These are phyloP conservation scores for Fragum whitleyi DNA, from an alignment of 2,888 invertebrate genomes.

Conservation along the genomic window DNA sequence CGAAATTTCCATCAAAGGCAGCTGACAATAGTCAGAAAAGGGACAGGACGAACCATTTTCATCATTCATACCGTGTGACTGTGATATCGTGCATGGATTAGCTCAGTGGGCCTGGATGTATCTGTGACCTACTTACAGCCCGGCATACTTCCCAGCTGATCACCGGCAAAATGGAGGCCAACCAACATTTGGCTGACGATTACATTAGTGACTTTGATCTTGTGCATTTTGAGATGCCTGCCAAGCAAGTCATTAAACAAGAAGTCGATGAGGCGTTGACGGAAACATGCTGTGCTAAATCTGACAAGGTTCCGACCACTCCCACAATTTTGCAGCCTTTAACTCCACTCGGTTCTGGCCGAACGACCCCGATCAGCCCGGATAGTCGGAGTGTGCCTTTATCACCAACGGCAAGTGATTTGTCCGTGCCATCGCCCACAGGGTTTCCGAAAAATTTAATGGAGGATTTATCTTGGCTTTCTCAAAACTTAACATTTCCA, in stretches of 20 bases:
- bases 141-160: slow-evolving; percentile 71
- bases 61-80: slow-evolving; percentile 2
- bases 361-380: slow-evolving; percentile 68
- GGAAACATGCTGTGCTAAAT: slow-evolving; percentile 67
- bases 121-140: slow-evolving; percentile 62
- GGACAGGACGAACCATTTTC: neutral
- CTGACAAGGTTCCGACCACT: slow-evolving; percentile 40
- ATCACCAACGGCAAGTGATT: slow-evolving; percentile 70
- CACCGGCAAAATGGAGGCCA: slow-evolving; percentile 71
- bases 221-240: slow-evolving; percentile 76
- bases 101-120: slow-evolving; percentile 16
- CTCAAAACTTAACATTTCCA: slow-evolving; percentile 70
- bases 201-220: slow-evolving; percentile 81
- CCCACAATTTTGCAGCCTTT: slow-evolving; percentile 57
- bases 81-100: slow-evolving; percentile 13
- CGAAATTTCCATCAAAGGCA: slow-evolving; percentile 41
- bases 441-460: slow-evolving; percentile 68
- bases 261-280: slow-evolving; percentile 63
- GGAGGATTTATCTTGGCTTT: slow-evolving; percentile 75
- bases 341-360: slow-evolving; percentile 65
- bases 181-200: slow-evolving; percentile 78
- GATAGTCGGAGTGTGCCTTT: slow-evolving; percentile 73
- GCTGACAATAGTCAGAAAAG: slow-evolving; percentile 61
- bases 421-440: slow-evolving; percentile 61
- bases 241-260: slow-evolving; percentile 69